Conservation (phyloP, 2,113 vertebrate genomes). For the Channa argus region DNA sequence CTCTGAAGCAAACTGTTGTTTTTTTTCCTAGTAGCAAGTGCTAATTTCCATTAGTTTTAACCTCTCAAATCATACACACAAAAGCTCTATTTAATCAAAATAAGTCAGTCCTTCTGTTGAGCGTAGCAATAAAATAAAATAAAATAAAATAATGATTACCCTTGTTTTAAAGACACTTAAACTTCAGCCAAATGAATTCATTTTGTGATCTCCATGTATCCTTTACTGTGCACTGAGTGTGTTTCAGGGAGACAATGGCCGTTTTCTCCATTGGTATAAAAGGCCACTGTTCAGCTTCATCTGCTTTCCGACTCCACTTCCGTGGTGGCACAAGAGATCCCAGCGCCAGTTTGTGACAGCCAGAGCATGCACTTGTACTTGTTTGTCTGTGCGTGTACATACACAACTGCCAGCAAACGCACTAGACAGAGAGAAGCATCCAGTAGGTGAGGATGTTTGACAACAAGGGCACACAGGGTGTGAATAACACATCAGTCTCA, state of each 20-base stretch:
- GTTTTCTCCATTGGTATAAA: conserved; percentile 73
- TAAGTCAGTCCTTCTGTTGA: neutral
- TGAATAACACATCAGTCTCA: conserved; percentile 36
- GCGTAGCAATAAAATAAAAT: neutral
- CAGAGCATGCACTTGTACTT: conserved; percentile 45
- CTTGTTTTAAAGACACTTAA: conserved; percentile 25
- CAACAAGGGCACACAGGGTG: conserved; percentile 7
- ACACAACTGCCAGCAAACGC: conserved; percentile 36
- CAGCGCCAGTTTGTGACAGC: conserved; percentile 74
- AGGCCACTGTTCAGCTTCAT: conserved; percentile 73
- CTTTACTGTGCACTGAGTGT: conserved; percentile 47
- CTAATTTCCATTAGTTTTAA: conserved; percentile 15
- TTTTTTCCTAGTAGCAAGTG: conserved; percentile 17
- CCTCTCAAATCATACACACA: conserved; percentile 23
- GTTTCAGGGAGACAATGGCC: conserved; percentile 69
- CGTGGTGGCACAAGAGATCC: conserved; percentile 72
- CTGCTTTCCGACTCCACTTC: conserved; percentile 75
- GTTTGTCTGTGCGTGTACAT: conserved; percentile 1
- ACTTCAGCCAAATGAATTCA: conserved; percentile 51
- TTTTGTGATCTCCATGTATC: conserved; percentile 39
- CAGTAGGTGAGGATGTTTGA: conserved; percentile 53
- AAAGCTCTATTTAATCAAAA: conserved; percentile 16
- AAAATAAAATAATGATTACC: conserved; percentile 37
- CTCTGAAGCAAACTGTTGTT: conserved; percentile 11
- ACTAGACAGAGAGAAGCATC: conserved; percentile 40